phyloP scores from a whole-genome alignment of 2,888 invertebrate species.

The Nomada lathburiana region DNA sequence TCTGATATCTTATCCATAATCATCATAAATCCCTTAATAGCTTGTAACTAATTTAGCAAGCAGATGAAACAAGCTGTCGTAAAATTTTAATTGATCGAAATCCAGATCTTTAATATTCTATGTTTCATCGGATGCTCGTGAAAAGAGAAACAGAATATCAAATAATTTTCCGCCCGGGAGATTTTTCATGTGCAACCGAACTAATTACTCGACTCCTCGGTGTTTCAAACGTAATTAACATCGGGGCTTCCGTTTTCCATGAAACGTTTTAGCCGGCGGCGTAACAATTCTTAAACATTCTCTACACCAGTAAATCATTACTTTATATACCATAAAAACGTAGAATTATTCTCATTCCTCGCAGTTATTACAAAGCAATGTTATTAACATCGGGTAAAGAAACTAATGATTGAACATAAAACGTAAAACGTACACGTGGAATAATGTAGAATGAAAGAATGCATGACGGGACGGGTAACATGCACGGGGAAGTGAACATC shows the following conservation, averaged over 20 bases:
- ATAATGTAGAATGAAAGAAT: background rate
- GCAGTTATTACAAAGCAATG: background rate
- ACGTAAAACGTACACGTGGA: background rate
- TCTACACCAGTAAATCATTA: background rate
- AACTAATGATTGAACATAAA: background rate
- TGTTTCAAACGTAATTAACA: conserved; percentile 11
- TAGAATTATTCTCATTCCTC: background rate
- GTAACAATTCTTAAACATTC: background rate
- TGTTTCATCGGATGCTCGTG: background rate
- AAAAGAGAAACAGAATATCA: background rate
- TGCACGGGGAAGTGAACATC: too few relatives aligned
- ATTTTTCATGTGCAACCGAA: background rate
- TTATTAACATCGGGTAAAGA: background rate
- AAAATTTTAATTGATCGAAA: conserved; percentile 2
- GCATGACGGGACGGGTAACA: too few relatives aligned
- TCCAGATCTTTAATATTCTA: too few relatives aligned
- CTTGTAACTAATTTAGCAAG: background rate
- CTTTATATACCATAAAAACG: background rate
- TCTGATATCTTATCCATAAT: too few relatives aligned
- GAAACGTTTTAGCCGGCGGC: conserved; percentile 1
- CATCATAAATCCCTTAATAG: background rate
- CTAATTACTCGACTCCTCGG: background rate
- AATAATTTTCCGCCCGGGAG: conserved; percentile 13
- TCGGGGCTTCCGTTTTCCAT: background rate
- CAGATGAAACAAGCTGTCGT: background rate